phyloP scores from a whole-genome alignment of 2,888 invertebrate species.

The Saturnia pavonia region DNA sequence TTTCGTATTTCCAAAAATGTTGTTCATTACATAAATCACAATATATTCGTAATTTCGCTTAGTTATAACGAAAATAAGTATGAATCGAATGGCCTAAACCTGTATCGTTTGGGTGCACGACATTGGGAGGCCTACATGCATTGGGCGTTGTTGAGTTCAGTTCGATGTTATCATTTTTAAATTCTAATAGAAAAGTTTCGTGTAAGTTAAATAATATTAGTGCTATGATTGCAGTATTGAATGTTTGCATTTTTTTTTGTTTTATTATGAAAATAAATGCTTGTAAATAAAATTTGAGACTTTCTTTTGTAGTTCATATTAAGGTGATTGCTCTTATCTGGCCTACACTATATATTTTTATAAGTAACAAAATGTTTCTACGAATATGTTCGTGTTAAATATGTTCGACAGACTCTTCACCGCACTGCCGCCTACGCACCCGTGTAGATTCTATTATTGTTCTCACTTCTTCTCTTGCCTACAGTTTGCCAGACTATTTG shows the following conservation, averaged over 20 bases:
- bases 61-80: slow-evolving; percentile 27
- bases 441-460: too few relatives aligned
- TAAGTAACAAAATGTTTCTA: too few relatives aligned
- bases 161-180: slow-evolving; percentile 48
- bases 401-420: too few relatives aligned
- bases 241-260: slow-evolving; percentile 77
- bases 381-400: too few relatives aligned
- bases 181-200: slow-evolving; percentile 65
- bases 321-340: not conserved
- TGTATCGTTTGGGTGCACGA: slow-evolving; percentile 39
- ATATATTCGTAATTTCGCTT: not conserved
- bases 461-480: too few relatives aligned
- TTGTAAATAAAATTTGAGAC: slow-evolving; percentile 66
- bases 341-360: too few relatives aligned
- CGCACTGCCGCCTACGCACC: too few relatives aligned
- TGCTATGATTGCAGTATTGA: slow-evolving; percentile 79
- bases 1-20: too few relatives aligned
- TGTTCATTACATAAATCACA: not conserved
- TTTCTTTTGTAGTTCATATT: slow-evolving; percentile 22
- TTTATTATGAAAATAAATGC: slow-evolving; percentile 80
- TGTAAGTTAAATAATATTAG: slow-evolving; percentile 73
- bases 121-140: slow-evolving; percentile 48
- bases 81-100: slow-evolving; percentile 48
- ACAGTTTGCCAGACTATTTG: too few relatives aligned
- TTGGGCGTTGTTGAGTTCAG: slow-evolving; percentile 47